Percentiles rank a stretch among this genome's conserved stretches.
Evolutionary conservation across 2,888 invertebrate genomes (phyloP).

Genomic region (Onchidella celtica): DNA sequence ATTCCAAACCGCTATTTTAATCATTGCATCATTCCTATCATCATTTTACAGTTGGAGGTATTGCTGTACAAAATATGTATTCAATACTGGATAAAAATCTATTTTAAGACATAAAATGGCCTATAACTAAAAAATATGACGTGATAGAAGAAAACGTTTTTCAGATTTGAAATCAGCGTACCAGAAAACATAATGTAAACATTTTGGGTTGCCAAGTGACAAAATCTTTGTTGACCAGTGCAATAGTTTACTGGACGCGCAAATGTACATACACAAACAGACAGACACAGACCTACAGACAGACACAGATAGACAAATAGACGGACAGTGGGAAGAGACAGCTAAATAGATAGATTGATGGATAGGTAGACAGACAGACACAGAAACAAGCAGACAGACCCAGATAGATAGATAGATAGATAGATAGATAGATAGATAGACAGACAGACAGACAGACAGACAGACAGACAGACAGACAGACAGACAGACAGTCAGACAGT

Average conservation of each 20-base stretch:
- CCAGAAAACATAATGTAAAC: not conserved
- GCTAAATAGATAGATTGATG: not conserved
- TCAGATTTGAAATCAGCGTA: not conserved
- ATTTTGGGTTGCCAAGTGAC: not conserved
- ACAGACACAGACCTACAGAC: too few relatives aligned
- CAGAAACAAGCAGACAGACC: constrained; percentile 30
- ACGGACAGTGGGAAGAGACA: constrained; percentile 28
- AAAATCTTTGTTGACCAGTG: not conserved
- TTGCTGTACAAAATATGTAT: not conserved
- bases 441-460: constrained; percentile 34
- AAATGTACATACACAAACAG: constrained; percentile 31
- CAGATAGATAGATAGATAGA: constrained; percentile 1
- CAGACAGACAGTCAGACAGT: constrained; percentile 31
- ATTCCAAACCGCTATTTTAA: not conserved
- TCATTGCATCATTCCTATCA: not conserved
- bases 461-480: constrained; percentile 16
- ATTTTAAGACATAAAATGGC: not conserved
- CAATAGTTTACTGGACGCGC: not conserved
- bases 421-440: constrained; percentile 19
- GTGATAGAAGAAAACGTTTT: not conserved
- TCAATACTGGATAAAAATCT: not conserved
- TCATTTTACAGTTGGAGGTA: not conserved
- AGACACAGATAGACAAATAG: constrained; percentile 8
- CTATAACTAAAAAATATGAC: not conserved
- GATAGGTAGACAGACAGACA: constrained; percentile 29